phyloP scores from a whole-genome alignment of 2,797 vertebrate genomes.

The Octomys mimax region DNA sequence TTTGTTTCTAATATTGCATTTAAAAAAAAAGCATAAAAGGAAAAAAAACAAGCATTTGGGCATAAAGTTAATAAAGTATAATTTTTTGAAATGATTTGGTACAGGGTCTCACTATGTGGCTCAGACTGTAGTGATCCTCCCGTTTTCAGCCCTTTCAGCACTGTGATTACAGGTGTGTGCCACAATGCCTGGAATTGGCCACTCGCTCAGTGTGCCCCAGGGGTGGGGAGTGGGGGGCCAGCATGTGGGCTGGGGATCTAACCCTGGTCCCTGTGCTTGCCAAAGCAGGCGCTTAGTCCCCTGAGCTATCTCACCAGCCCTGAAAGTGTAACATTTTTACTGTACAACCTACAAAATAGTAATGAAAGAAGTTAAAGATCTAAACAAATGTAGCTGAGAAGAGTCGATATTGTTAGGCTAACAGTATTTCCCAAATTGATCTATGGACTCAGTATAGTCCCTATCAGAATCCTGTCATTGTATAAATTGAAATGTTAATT shows the following conservation, averaged over 20 bases:
- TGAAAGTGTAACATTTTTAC: not conserved
- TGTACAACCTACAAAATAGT: not conserved
- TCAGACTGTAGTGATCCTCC: too few species aligned
- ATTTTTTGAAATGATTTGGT: too few species aligned
- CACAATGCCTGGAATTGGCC: too few species aligned
- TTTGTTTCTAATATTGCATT: not conserved
- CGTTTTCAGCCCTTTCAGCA: too few species aligned
- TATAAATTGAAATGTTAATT: not conserved
- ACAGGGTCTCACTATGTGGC: too few species aligned
- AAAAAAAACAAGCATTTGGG: not conserved
- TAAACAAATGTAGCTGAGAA: not conserved
- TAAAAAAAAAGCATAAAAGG: not conserved
- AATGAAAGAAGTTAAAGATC: not conserved
- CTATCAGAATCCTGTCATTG: not conserved
- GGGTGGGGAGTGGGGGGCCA: too few species aligned
- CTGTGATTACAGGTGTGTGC: too few species aligned
- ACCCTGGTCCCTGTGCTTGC: too few species aligned
- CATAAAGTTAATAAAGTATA: slow-evolving; percentile 19
- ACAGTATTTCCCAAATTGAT: not conserved
- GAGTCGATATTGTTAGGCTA: not conserved
- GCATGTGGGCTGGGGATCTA: too few species aligned
- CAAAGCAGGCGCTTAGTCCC: too few species aligned
- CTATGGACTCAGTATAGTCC: not conserved
- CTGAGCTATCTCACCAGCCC: too few species aligned
- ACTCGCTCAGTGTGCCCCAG: too few species aligned